A percentile compares a stretch with the other conserved stretches of the same genome.
These are phyloP conservation scores for Augiades crinisus DNA, from an alignment of 2,888 invertebrate species.

Conservation along the genomic window DNA sequence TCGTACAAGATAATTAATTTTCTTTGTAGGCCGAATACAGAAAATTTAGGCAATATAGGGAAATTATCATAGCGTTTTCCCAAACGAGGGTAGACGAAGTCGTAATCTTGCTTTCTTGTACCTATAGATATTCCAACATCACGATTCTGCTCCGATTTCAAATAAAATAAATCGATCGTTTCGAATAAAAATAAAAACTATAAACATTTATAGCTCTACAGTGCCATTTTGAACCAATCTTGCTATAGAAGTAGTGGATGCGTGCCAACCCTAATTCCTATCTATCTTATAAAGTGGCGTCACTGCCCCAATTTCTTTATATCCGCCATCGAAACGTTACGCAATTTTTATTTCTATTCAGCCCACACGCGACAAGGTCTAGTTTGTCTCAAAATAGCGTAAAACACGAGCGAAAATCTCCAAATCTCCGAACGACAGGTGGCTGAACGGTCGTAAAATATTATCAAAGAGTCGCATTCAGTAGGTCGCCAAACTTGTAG, in stretches of 20 bases:
- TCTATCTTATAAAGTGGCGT: slow-evolving; percentile 1
- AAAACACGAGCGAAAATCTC: slow-evolving; percentile 15
- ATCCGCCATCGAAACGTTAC: slow-evolving; percentile 16
- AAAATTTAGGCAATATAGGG: too few relatives aligned
- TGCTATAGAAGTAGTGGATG: background rate
- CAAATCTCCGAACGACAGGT: slow-evolving; percentile 29
- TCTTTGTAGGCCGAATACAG: too few relatives aligned
- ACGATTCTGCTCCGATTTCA: too few relatives aligned
- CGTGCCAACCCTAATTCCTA: background rate
- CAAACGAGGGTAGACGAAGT: too few relatives aligned
- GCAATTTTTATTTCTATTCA: slow-evolving; percentile 15
- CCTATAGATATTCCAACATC: too few relatives aligned
- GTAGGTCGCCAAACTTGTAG: slow-evolving; percentile 57
- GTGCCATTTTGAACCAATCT: background rate
- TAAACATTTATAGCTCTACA: too few relatives aligned
- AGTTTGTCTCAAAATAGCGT: slow-evolving; percentile 24
- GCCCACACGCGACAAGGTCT: slow-evolving; percentile 23
- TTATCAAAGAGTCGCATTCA: slow-evolving; percentile 38
- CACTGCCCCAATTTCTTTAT: slow-evolving; percentile 15
- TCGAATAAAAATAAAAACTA: background rate
- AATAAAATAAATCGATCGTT: background rate
- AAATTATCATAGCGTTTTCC: too few relatives aligned
- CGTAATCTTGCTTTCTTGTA: too few relatives aligned
- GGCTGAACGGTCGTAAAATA: slow-evolving; percentile 35
- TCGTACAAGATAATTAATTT: too few relatives aligned